These are phyloP conservation scores for Drosophila putrida DNA, from an alignment of 2,888 invertebrate genomes.

Conservation along the genomic window DNA sequence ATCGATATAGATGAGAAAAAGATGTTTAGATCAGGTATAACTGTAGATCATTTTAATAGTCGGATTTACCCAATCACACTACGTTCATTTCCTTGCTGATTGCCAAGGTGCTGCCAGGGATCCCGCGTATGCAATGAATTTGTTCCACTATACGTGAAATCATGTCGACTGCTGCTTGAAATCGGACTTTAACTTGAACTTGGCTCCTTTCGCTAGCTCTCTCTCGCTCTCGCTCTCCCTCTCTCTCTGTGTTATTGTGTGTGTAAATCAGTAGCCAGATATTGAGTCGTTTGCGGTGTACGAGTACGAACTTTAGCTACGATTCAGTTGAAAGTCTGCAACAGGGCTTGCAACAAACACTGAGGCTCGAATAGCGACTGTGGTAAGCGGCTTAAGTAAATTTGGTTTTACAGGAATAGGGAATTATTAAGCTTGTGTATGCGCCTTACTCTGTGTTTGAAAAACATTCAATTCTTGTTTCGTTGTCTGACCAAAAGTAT, in stretches of 20 bases:
- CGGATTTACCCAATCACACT: slow-evolving; percentile 13
- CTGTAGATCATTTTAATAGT: slow-evolving; percentile 35
- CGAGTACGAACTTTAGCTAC: slow-evolving; percentile 48
- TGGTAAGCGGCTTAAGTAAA: slow-evolving; percentile 61
- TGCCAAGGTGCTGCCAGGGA: slow-evolving; percentile 72
- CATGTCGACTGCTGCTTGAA: slow-evolving; percentile 48
- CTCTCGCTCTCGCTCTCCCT: background rate
- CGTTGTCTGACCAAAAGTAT: background rate
- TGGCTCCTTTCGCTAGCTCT: slow-evolving; percentile 29
- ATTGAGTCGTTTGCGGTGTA: slow-evolving; percentile 58
- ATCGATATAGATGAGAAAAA: too few relatives aligned
- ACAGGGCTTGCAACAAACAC: slow-evolving; percentile 14
- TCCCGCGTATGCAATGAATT: slow-evolving; percentile 75
- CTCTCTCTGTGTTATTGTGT: slow-evolving; percentile 10
- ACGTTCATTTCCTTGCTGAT: slow-evolving; percentile 60
- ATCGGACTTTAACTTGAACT: slow-evolving; percentile 28
- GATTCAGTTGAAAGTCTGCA: slow-evolving; percentile 32
- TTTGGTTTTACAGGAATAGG: slow-evolving; percentile 22
- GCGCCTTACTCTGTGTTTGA: background rate
- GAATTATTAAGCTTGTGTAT: background rate
- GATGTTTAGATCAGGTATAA: too few relatives aligned
- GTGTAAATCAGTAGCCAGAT: slow-evolving; percentile 66
- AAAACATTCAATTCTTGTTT: background rate
- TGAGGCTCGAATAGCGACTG: background rate
- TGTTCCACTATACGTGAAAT: slow-evolving; percentile 77